Evolutionary conservation across 1,140 invertebrate species (phyloP), one percentile per base, ranked within the genome.

Genomic region (Aphis gossypii): DNA sequence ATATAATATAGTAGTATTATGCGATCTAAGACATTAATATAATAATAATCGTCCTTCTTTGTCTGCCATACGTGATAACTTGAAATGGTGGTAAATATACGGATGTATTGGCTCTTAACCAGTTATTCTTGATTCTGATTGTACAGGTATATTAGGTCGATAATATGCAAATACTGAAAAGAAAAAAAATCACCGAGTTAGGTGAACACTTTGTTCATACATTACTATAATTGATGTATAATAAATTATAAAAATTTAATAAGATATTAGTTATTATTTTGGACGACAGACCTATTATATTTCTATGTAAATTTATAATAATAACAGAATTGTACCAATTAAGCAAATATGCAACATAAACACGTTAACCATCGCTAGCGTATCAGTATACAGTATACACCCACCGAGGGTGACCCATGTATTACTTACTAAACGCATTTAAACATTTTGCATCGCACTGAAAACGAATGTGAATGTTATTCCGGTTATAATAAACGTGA

Each of bases 41-140:
- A 76, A 76, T 76, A 76, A 76, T 76, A 76, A 76, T 76, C 30
- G 60, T 76, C 30, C 30, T 76, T 76, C 11, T 76, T 76, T 76
- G 60, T 76, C 4, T n/a, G 18, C 7, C 20, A 23, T 76, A n/a
- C 60, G 60, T n/a, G 14, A n/a, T 76, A n/a, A 76, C 30, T 76
- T 18, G 30, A 76, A 76, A 76, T 76, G 60, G 14, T 5, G 11
- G 60, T n/a, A 76, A 76, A 14, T n/a, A 76, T 76, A 35, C 60
- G 60, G 60, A 76, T 76, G n/a, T 76, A 76, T 76, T 76, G n/a
- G 60, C 30, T 76, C 60, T 76, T 76, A 76, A 76, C 60, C 60
- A n/a, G 60, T 76, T 76, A n/a, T 76, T 76, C 60, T 76, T 14
- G 60, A 76, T 76, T 76, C 14, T 18, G 1, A n/a, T n/a, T n/a